Evolutionary conservation across 2,113 vertebrate species (phyloP).

Genomic region (Ursus arctos): DNA sequence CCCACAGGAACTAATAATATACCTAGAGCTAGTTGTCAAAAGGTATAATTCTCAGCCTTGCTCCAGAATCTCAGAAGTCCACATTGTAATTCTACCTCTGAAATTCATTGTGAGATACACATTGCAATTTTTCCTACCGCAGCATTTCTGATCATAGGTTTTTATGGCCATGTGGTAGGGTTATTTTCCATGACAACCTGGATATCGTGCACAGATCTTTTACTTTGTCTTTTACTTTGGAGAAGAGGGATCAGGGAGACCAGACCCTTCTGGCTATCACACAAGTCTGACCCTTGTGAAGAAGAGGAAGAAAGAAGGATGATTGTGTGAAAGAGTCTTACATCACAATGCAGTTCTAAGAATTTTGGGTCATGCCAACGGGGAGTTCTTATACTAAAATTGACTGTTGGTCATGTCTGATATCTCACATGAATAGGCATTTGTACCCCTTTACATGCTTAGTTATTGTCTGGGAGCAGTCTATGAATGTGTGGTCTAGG

Average conservation of each 20-base stretch:
- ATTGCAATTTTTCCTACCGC: not conserved
- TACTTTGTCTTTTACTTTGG: not conserved
- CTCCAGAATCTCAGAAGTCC: not conserved
- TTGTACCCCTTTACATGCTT: not conserved
- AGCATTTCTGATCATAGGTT: not conserved
- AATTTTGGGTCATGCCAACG: not conserved
- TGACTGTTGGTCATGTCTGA: not conserved
- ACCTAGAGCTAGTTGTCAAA: not conserved
- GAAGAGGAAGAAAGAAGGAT: not conserved
- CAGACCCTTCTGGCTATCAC: not conserved
- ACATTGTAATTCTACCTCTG: not conserved
- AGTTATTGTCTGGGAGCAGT: not conserved
- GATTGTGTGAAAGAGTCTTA: not conserved
- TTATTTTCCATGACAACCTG: not conserved
- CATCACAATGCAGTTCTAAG: no score
- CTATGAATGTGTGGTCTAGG: not conserved
- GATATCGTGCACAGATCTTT: not conserved
- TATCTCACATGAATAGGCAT: not conserved
- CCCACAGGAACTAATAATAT: not conserved
- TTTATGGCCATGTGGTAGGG: no score
- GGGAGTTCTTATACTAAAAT: not conserved
- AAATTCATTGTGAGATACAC: not conserved
- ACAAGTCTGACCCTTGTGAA: not conserved
- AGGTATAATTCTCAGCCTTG: not conserved
- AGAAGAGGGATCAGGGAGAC: not conserved